Percentiles rank a stretch among this genome's conserved stretches.
phyloP scores from a whole-genome alignment of 2,113 vertebrate species.

The Tenrec ecaudatus region DNA sequence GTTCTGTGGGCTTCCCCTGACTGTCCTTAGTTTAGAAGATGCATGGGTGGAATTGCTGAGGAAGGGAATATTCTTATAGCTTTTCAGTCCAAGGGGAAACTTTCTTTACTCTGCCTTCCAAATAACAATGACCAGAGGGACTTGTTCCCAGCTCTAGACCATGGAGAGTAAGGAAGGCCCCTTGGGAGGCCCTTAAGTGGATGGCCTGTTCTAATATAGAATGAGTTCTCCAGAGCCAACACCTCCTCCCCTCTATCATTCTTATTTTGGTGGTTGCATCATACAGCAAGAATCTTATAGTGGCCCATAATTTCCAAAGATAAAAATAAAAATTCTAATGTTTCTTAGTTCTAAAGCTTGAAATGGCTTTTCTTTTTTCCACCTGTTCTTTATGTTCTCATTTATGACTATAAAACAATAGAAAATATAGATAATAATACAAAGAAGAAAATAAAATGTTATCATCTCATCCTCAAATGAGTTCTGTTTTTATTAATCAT shows the following conservation, averaged over 20 bases:
- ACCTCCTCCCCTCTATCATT: neutral
- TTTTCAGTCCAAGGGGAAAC: neutral
- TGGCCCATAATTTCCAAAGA: neutral
- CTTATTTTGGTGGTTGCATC: conserved; percentile 37
- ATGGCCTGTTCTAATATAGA: neutral
- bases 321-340: neutral
- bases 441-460: no score
- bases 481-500: no score
- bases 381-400: neutral
- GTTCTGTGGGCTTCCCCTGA: neutral
- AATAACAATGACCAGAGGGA: conserved; percentile 58
- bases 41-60: neutral
- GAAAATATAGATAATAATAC: no score
- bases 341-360: neutral
- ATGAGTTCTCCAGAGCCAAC: neutral
- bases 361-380: neutral
- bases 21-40: neutral
- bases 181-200: neutral
- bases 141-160: neutral
- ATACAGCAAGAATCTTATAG: neutral
- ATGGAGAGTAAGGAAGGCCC: neutral
- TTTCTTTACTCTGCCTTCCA: neutral
- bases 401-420: conserved; percentile 15
- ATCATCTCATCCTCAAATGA: no score
- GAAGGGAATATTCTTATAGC: neutral